Percentiles rank a stretch among this genome's conserved stretches.
Evolutionary conservation across 2,113 vertebrate species (phyloP).

Genomic region (Boleophthalmus pectinirostris): DNA sequence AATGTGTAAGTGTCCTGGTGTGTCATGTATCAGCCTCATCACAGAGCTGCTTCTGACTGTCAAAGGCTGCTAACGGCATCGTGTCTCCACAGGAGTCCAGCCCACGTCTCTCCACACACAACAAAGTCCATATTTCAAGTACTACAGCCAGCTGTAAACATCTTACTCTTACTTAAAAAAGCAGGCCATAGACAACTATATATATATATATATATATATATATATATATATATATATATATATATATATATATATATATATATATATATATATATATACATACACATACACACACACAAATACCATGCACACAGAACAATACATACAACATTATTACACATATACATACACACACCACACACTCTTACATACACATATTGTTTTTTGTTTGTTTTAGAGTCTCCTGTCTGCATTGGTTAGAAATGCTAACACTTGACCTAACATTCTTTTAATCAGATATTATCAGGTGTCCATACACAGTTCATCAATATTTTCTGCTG

Average conservation of each 20-base stretch:
- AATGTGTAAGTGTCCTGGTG: conserved; percentile 24
- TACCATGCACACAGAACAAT: too few relatives aligned
- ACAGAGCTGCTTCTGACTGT: conserved; percentile 42
- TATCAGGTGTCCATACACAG: too few relatives aligned
- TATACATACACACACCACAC: too few relatives aligned
- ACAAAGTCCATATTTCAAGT: conserved; percentile 55
- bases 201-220: background rate
- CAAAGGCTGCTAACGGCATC: conserved; percentile 33
- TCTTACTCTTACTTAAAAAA: background rate
- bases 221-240: background rate
- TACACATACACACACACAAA: too few relatives aligned
- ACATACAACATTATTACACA: too few relatives aligned
- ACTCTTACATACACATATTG: too few relatives aligned
- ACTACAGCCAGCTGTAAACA: conserved; percentile 21
- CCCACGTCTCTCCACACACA: conserved; percentile 41
- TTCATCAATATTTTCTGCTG: background rate
- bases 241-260: too few relatives aligned
- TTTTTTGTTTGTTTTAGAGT: too few relatives aligned
- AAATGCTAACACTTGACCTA: too few relatives aligned
- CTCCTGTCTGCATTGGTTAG: too few relatives aligned
- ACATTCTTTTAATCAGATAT: too few relatives aligned
- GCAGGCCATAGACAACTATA: background rate
- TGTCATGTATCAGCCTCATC: conserved; percentile 52
- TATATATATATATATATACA: too few relatives aligned
- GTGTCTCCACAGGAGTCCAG: conserved; percentile 53